phyloP scores from a whole-genome alignment of 2,888 invertebrate species.

The Sinelater perroti region DNA sequence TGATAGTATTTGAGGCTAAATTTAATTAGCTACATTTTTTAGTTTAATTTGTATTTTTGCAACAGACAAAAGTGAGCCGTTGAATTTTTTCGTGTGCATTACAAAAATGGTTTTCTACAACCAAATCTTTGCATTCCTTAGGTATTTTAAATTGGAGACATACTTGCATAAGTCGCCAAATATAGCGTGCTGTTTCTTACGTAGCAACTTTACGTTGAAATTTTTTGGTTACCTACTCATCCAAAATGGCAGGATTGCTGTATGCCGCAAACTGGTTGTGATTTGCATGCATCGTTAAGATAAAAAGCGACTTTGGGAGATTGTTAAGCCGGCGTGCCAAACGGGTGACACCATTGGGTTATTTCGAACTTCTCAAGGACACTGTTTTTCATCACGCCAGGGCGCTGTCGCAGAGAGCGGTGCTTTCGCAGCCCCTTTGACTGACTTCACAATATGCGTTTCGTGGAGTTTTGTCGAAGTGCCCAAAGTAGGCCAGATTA shows the following conservation, averaged over 20 bases:
- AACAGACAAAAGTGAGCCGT: too few species aligned
- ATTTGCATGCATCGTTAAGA: slow-evolving; percentile 11
- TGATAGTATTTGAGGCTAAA: too few species aligned
- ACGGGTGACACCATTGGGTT: slow-evolving; percentile 10
- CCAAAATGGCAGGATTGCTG: slow-evolving; percentile 12
- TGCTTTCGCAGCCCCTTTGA: background rate
- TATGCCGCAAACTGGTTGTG: slow-evolving; percentile 8
- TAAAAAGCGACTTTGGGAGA: background rate
- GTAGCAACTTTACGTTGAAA: background rate
- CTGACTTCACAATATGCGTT: background rate
- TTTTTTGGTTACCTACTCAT: background rate
- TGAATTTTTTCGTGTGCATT: too few species aligned
- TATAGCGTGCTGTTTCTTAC: too few species aligned
- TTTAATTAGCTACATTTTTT: too few species aligned
- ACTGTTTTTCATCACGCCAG: background rate
- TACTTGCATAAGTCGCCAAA: too few species aligned
- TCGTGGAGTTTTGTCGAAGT: background rate
- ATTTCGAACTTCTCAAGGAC: slow-evolving; percentile 5
- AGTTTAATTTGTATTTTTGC: too few species aligned
- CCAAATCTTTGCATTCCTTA: too few species aligned
- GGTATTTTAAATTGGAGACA: too few species aligned
- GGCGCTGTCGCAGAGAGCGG: background rate
- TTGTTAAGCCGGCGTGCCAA: slow-evolving; percentile 3
- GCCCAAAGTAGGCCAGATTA: slow-evolving; percentile 7
- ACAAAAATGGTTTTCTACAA: too few species aligned